Evolutionary conservation across 2,888 invertebrate species (phyloP).

Genomic region (Laothoe populi): DNA sequence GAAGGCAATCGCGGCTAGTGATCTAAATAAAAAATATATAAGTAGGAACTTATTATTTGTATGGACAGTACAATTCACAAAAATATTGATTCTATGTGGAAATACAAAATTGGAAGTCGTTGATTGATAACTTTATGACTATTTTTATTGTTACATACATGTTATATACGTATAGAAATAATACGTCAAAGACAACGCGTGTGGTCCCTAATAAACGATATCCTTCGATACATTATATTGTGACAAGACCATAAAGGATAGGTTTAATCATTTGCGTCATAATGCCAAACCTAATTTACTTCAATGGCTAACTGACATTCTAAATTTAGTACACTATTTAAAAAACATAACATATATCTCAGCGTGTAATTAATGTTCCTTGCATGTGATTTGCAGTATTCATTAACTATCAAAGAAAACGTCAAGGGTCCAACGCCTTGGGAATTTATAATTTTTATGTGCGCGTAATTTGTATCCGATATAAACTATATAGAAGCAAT

Average conservation of each 20-base stretch:
- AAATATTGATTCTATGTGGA: too few relatives aligned
- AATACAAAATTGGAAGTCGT: background rate
- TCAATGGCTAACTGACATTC: slow-evolving; percentile 15
- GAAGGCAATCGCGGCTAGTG: too few relatives aligned
- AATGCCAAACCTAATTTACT: slow-evolving; percentile 55
- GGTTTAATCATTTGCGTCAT: slow-evolving; percentile 56
- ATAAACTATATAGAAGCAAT: background rate
- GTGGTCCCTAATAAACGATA: slow-evolving; percentile 28
- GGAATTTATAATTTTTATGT: slow-evolving; percentile 22
- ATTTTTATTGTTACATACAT: background rate
- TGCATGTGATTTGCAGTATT: slow-evolving; percentile 24
- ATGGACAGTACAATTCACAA: too few relatives aligned
- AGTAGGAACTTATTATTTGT: too few relatives aligned
- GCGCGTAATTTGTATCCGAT: slow-evolving; percentile 13
- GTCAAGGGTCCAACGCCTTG: slow-evolving; percentile 2
- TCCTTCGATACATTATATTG: slow-evolving; percentile 21
- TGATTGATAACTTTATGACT: background rate
- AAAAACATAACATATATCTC: slow-evolving; percentile 13
- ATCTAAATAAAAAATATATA: too few relatives aligned
- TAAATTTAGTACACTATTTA: slow-evolving; percentile 19
- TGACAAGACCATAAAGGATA: slow-evolving; percentile 26
- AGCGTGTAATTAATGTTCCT: slow-evolving; percentile 21
- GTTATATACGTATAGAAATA: background rate
- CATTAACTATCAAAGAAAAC: slow-evolving; percentile 25
- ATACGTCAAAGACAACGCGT: slow-evolving; percentile 26